These are phyloP conservation scores for Etheostoma spectabile DNA, from an alignment of 2,113 vertebrate genomes.

Conservation along the genomic window DNA sequence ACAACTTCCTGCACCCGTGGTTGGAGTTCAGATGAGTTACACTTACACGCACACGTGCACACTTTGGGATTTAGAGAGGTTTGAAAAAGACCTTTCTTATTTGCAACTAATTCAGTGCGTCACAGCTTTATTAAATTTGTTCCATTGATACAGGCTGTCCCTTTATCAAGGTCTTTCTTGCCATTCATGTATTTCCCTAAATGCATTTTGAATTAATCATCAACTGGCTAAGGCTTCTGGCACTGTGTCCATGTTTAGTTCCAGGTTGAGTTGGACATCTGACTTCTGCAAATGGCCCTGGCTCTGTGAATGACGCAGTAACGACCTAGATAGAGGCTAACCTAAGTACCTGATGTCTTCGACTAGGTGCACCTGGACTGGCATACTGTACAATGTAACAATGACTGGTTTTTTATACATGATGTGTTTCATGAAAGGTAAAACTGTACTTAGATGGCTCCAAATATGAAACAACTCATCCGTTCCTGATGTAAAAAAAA, in stretches of 20 bases:
- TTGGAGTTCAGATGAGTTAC: conserved; percentile 13
- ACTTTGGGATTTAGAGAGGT: not conserved
- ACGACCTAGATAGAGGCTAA: conserved; percentile 21
- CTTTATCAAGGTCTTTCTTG: conserved; percentile 7
- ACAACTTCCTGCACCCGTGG: not conserved
- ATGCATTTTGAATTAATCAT: conserved; percentile 23
- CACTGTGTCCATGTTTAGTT: conserved; percentile 42
- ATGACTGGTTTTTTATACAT: not conserved
- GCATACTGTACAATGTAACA: not conserved
- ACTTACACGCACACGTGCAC: not conserved
- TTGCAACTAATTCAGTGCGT: conserved; percentile 36
- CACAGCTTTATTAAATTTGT: conserved; percentile 14
- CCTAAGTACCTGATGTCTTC: not conserved
- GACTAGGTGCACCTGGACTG: conserved; percentile 16
- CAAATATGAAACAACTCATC: not conserved
- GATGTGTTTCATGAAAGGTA: not conserved
- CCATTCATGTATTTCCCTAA: not conserved
- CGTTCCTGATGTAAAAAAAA: not conserved
- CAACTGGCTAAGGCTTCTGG: conserved; percentile 27
- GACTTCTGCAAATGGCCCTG: conserved; percentile 57
- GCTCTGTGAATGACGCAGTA: conserved; percentile 41
- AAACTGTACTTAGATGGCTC: not conserved
- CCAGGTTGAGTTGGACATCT: conserved; percentile 46
- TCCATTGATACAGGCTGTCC: not conserved
- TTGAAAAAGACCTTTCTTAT: not conserved